phyloP scores from a whole-genome alignment of 2,888 invertebrate species.

The Conomelus anceps region DNA sequence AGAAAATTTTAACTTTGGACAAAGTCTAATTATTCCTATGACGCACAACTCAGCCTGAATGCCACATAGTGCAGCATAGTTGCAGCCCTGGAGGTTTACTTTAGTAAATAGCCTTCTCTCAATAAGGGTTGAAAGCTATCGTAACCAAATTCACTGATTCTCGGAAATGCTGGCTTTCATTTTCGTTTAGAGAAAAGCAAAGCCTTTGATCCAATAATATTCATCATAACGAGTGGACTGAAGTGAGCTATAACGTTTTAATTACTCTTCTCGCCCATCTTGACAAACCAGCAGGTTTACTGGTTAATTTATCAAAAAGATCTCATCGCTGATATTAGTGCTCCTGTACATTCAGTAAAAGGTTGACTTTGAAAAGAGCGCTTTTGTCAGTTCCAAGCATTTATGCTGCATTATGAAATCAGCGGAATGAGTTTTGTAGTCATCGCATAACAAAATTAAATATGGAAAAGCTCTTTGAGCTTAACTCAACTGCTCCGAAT shows the following conservation, averaged over 20 bases:
- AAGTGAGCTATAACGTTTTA: background rate
- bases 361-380: background rate
- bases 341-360: background rate
- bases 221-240: background rate
- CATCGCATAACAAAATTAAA: background rate
- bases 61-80: too few species aligned
- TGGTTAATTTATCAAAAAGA: background rate
- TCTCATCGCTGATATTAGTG: background rate
- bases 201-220: background rate
- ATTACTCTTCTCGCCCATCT: background rate
- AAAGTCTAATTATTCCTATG: too few species aligned
- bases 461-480: background rate
- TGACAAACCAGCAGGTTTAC: background rate
- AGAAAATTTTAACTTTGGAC: too few species aligned
- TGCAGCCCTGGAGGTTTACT: too few species aligned
- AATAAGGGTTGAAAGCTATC: background rate
- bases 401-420: background rate
- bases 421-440: background rate
- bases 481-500: background rate
- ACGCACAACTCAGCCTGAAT: too few species aligned
- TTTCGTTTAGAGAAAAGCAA: background rate
- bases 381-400: background rate
- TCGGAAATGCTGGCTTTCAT: background rate
- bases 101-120: too few species aligned
- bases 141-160: background rate